Conservation (phyloP, 2,888 invertebrate genomes). For the Volucella bombylans region DNA sequence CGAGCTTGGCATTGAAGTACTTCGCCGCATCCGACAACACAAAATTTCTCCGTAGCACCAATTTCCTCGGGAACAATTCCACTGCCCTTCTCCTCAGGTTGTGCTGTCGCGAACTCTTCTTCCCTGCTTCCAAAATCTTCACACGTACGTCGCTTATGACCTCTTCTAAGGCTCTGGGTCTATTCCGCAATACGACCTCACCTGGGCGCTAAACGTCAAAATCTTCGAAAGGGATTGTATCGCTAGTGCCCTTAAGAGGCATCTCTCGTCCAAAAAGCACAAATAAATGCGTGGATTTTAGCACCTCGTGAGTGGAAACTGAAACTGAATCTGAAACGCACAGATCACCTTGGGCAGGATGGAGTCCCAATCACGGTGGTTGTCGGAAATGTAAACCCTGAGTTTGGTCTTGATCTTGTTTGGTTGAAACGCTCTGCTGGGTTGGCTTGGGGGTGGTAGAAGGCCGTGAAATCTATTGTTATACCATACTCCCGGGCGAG, state of each 20-base stretch:
- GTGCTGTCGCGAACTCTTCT: not conserved
- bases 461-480: no score
- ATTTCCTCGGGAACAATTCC: not conserved
- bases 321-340: constrained; percentile 21
- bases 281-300: constrained; percentile 15
- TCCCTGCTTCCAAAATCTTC: not conserved
- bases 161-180: constrained; percentile 1
- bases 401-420: no score
- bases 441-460: no score
- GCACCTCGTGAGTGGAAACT: constrained; percentile 24
- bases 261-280: no score
- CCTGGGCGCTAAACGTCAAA: not conserved
- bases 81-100: constrained; percentile 9
- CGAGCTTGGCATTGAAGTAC: no score
- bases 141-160: no score
- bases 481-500: no score
- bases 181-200: not conserved
- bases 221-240: not conserved
- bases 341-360: constrained; percentile 19
- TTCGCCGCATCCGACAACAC: constrained; percentile 9
- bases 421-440: no score
- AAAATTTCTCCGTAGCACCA: constrained; percentile 20
- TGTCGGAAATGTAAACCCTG: no score
- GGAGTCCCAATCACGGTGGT: no score
- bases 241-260: not conserved